A percentile compares a stretch with the other conserved stretches of the same genome.
phyloP scores from a whole-genome alignment of 2,113 vertebrate genomes.

The Mirza zaza region DNA sequence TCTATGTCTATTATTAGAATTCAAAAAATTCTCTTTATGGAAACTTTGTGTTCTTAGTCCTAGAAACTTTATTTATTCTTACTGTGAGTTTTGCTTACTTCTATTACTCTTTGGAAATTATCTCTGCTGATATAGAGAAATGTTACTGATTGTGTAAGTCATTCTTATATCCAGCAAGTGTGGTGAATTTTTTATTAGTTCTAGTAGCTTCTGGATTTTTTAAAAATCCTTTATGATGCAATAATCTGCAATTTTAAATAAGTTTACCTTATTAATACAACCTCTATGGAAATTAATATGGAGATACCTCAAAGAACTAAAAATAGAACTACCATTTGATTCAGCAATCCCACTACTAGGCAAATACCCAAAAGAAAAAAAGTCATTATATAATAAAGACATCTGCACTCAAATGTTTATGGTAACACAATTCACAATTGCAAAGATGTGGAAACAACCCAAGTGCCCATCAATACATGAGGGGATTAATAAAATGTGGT shows the following conservation, averaged over 20 bases:
- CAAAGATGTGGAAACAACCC: too few species aligned
- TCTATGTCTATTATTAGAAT: neutral
- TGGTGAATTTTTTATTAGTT: neutral
- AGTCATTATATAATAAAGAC: too few species aligned
- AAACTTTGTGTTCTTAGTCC: neutral
- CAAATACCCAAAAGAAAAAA: too few species aligned
- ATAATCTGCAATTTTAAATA: neutral
- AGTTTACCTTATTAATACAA: neutral
- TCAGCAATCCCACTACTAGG: too few species aligned
- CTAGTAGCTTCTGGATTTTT: neutral
- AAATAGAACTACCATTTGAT: too few species aligned
- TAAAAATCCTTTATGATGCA: neutral
- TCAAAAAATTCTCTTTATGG: neutral
- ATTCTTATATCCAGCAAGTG: neutral
- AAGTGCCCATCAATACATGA: too few species aligned
- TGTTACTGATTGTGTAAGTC: neutral
- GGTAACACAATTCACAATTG: too few species aligned
- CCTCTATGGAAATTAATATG: too few species aligned
- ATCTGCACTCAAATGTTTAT: too few species aligned
- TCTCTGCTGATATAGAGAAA: neutral
- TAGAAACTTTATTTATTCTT: neutral
- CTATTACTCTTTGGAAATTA: neutral
- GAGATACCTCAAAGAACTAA: too few species aligned
- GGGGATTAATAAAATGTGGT: too few species aligned
- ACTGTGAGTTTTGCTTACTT: neutral